Evolutionary conservation across 2,888 invertebrate genomes (phyloP), one percentile per base, ranked within the genome.

Genomic region (Plemyria rubiginata): DNA sequence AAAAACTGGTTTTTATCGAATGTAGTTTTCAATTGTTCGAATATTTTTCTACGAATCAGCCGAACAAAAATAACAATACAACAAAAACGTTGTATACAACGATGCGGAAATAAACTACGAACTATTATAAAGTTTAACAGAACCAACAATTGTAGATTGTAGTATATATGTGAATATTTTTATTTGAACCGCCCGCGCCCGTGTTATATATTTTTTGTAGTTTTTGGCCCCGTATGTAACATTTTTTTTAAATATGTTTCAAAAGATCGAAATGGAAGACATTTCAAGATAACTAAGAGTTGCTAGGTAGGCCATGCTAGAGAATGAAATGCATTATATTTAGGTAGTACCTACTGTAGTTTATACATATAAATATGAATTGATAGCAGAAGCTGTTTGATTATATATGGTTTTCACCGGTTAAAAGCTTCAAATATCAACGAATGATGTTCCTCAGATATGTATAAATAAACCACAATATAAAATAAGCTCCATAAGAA

Each of bases 21-120:
- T 43, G 50, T 50, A 41, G 12, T 41, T 49, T 40, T 9, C 38
- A 48, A 55, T 55, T 55, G 48, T 38, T 40, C 40, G 43, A 57
- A 36, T 52, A 13, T 38, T 60, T 49, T 48, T 48, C 32, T 46
- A n/a, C 46, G 51, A 16, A 32, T 45, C 5, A 11, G 12, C 8
- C 54, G 52, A 51, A 57, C 54, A 51, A 54, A 48, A 58, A 58
- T 54, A 65, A 53, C 36, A 54, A 22, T 15, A 50, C n/a, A 12
- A 62, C 43, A 63, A 72, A 72, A 68, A 69, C 40, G 13, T 56
- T 36, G 22, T 50, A 60, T 50, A 67, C 67, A 67, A 70, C 65
- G 60, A 70, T 65, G 58, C 66, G 68, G 67, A 69, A 69, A 67
- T 67, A 67, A 66, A 15, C 67, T 68, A 66, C 61, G 56, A 61